Percentiles rank a stretch among this genome's conserved stretches.
Conservation (phyloP, 2,113 vertebrate genomes). For the Chlorocebus sabaeus region DNA sequence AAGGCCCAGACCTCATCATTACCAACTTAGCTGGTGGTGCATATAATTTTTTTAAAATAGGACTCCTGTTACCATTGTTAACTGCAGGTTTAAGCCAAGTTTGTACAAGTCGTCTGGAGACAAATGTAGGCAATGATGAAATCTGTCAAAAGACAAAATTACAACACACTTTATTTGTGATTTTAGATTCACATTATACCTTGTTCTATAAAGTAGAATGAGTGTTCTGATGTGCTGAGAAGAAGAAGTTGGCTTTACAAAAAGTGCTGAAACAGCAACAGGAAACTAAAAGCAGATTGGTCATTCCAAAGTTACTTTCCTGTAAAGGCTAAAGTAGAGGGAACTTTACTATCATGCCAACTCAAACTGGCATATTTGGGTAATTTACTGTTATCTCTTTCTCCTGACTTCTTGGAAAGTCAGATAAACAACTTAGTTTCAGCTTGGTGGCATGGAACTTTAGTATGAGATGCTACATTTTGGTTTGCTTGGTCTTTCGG, state of each 20-base stretch:
- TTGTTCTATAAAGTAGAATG: not conserved
- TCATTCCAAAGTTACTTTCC: not conserved
- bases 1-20: not conserved
- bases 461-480: not conserved
- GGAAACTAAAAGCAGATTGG: not conserved
- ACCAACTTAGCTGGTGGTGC: not conserved
- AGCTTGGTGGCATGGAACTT: not conserved
- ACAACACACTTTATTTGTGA: not conserved
- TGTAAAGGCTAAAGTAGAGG: not conserved
- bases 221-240: not conserved
- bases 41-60: not conserved
- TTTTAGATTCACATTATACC: not conserved
- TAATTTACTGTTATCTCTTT: not conserved
- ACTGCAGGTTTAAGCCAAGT: not conserved
- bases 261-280: not conserved
- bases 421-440: not conserved
- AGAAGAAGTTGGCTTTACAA: not conserved
- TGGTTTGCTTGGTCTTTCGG: not conserved
- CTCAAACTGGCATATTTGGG: not conserved
- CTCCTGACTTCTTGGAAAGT: not conserved
- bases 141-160: not conserved
- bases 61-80: not conserved
- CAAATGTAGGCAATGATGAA: not conserved
- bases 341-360: not conserved
- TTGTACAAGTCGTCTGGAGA: not conserved